Evolutionary conservation across 2,888 invertebrate species (phyloP), one percentile per base, ranked within the genome.

Genomic region (Darwinula stevensoni): DNA sequence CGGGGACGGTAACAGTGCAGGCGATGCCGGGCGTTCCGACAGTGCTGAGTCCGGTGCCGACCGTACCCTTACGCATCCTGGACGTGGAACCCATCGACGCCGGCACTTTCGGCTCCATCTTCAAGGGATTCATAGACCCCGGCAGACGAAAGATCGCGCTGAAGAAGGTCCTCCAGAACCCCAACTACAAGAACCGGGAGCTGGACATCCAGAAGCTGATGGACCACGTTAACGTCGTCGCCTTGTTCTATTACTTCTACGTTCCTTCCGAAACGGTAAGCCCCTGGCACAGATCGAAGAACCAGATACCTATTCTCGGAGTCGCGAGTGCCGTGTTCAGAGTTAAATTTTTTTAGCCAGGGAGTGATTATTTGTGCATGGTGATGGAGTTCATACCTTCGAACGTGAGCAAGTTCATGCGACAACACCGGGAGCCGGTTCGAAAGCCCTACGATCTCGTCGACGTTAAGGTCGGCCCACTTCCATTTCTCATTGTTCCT

Each of bases 351-450:
- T 22, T 22, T 6, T n/a, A 22, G 22, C 22, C 22, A 22, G 22
- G 22, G n/a, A 9, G 9, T 22, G 22, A 22, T 22, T 22, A 22
- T 22, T n/a, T 22, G 6, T n/a, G n/a, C n/a, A 6, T 22, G 22
- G 22, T 22, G 9, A 22, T 22, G 22, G 22, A 22, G 22, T 22
- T 22, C 22, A 9, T 22, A 6, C 6, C 6, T n/a, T 22, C 22
- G 22, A 22, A 22, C 22, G 9, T 22, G 6, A 22, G 9, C 6
- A 22, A n/a, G n/a, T n/a, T 22, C n/a, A 6, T 22, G 22, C 6
- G n/a, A n/a, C 22, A 22, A n/a, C 22, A 22, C 22, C 22, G 22
- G 22, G 22, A 22, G 22, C n/a, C n/a, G n/a, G n/a, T n/a, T n/a
- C n/a, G n/a, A n/a, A n/a, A n/a, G n/a, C n/a, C n/a, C n/a, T n/a